Percentiles rank a stretch among this genome's conserved stretches.
These are phyloP conservation scores for Manduca sexta DNA, from an alignment of 1,140 invertebrate genomes.

Conservation along the genomic window DNA sequence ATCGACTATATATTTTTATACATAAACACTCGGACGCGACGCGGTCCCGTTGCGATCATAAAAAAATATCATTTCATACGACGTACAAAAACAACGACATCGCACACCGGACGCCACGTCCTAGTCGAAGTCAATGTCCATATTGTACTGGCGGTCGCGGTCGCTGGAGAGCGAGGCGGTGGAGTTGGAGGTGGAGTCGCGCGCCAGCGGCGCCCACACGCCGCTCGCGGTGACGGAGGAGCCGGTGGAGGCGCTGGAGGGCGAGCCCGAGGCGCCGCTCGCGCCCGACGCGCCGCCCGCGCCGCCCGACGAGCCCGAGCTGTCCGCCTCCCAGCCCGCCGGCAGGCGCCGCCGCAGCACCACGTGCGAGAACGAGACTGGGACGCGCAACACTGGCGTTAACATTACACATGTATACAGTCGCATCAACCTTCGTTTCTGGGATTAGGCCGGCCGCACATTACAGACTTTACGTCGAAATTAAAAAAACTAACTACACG, in stretches of 20 bases:
- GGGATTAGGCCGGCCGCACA: too few relatives aligned
- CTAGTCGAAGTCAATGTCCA: constrained; percentile 60
- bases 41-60: too few relatives aligned
- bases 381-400: not conserved
- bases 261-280: too few relatives aligned
- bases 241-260: constrained; percentile 19
- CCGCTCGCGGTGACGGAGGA: constrained; percentile 28
- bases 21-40: constrained; percentile 8
- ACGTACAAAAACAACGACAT: too few relatives aligned
- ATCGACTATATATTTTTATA: constrained; percentile 18
- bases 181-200: constrained; percentile 22
- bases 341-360: constrained; percentile 27
- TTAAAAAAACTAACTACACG: too few relatives aligned
- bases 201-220: constrained; percentile 26
- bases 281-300: constrained; percentile 19
- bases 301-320: constrained; percentile 16
- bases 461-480: too few relatives aligned
- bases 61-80: too few relatives aligned
- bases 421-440: too few relatives aligned
- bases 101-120: not conserved
- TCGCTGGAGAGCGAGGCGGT: constrained; percentile 25
- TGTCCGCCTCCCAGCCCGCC: constrained; percentile 7
- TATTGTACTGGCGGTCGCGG: constrained; percentile 45
- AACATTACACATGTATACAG: too few relatives aligned
- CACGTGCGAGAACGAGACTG: constrained; percentile 11